These are phyloP conservation scores for Oryctes rhinoceros DNA, from an alignment of 1,140 invertebrate species.

Conservation along the genomic window DNA sequence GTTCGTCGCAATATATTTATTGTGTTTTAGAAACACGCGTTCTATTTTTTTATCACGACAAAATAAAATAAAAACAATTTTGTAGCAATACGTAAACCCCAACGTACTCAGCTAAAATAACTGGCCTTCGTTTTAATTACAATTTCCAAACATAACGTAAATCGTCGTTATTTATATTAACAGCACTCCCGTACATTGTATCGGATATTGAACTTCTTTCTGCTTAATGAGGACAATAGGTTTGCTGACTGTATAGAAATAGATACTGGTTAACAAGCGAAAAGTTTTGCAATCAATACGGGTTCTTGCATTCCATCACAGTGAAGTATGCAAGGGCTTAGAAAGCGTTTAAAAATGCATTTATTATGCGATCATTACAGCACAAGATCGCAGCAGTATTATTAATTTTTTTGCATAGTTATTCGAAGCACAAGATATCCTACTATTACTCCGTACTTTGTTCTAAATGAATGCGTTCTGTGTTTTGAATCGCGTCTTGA, in stretches of 20 bases:
- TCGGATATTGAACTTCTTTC: constrained; percentile 17
- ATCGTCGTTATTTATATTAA: too few species aligned
- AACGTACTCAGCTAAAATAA: too few species aligned
- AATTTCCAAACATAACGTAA: too few species aligned
- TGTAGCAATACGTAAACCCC: too few species aligned
- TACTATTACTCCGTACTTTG: background rate
- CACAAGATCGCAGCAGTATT: background rate
- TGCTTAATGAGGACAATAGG: constrained; percentile 2
- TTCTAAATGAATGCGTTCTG: background rate
- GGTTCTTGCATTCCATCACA: background rate
- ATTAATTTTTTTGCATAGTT: background rate
- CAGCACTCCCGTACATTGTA: background rate
- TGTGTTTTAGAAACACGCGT: too few species aligned
- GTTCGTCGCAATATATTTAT: too few species aligned
- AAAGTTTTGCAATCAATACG: constrained; percentile 33
- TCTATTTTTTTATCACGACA: too few species aligned
- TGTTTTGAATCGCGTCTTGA: too few species aligned
- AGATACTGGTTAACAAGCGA: constrained; percentile 17
- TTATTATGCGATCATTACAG: background rate
- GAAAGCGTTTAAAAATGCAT: constrained; percentile 31
- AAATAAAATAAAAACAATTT: too few species aligned
- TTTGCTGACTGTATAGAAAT: constrained; percentile 22
- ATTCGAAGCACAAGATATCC: background rate
- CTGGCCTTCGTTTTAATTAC: too few species aligned
- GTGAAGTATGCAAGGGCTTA: constrained; percentile 27